Conservation (phyloP, 2,888 invertebrate species). For the Apoda limacodes region DNA sequence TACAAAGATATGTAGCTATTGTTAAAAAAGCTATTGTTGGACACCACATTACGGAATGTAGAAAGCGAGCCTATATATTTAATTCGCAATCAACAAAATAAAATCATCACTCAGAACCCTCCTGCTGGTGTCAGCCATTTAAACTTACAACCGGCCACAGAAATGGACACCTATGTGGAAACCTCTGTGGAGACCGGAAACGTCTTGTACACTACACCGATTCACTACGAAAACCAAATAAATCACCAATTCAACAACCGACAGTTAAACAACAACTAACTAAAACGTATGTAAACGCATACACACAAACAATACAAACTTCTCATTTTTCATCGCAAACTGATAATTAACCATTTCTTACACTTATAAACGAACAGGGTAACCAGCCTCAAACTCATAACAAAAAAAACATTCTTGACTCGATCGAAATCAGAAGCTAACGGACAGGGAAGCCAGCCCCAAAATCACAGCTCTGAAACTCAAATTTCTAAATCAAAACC, state of each 20-base stretch:
- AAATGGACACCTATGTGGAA: slow-evolving; percentile 13
- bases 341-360: too few relatives aligned
- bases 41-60: slow-evolving; percentile 11
- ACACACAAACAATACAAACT: background rate
- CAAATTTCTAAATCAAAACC: background rate
- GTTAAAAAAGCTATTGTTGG: slow-evolving; percentile 11
- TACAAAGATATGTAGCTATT: slow-evolving; percentile 10
- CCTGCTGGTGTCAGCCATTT: slow-evolving; percentile 10
- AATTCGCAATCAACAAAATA: too few relatives aligned
- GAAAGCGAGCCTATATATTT: slow-evolving; percentile 12
- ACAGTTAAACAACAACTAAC: slow-evolving; percentile 3
- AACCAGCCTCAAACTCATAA: background rate
- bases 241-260: slow-evolving; percentile 8
- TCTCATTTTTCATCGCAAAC: too few relatives aligned
- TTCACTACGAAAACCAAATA: slow-evolving; percentile 4
- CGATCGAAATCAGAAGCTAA: background rate
- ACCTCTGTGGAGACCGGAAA: slow-evolving; percentile 14
- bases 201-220: slow-evolving; percentile 3
- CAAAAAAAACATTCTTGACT: background rate
- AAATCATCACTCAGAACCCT: too few relatives aligned
- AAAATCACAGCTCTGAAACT: background rate
- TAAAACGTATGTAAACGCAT: background rate
- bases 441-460: background rate
- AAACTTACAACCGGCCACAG: slow-evolving; percentile 15
- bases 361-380: too few relatives aligned